These are phyloP conservation scores for Drosophila funebris DNA, from an alignment of 1,140 invertebrate genomes.

Conservation along the genomic window DNA sequence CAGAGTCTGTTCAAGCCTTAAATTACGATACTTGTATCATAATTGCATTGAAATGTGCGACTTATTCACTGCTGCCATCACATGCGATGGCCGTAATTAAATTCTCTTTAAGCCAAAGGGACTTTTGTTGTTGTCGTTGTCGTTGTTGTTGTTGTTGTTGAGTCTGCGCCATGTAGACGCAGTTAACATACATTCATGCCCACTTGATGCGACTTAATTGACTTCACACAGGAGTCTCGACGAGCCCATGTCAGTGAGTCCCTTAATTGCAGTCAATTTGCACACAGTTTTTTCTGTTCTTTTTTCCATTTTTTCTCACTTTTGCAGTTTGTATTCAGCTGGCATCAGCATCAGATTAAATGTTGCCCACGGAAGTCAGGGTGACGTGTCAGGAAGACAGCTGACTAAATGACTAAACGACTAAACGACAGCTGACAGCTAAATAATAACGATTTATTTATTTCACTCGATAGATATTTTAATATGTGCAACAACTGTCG, in stretches of 20 bases:
- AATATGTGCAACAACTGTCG: slow-evolving; percentile 39
- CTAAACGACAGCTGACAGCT: too few species aligned
- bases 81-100: slow-evolving; percentile 36
- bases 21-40: slow-evolving; percentile 1
- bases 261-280: slow-evolving; percentile 66
- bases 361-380: slow-evolving; percentile 12
- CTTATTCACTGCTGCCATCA: neutral
- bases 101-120: slow-evolving; percentile 27
- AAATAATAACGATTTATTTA: slow-evolving; percentile 40
- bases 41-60: slow-evolving; percentile 18
- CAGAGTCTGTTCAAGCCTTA: neutral
- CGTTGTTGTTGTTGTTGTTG: too few species aligned
- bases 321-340: slow-evolving; percentile 39
- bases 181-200: slow-evolving; percentile 66
- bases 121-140: too few species aligned
- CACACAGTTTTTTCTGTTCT: slow-evolving; percentile 7
- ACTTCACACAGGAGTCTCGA: slow-evolving; percentile 23
- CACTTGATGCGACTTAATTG: slow-evolving; percentile 64
- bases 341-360: slow-evolving; percentile 32
- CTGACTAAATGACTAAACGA: slow-evolving; percentile 8
- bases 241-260: slow-evolving; percentile 3
- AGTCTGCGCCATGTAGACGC: neutral
- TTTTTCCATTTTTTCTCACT: neutral
- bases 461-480: slow-evolving; percentile 38
- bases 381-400: slow-evolving; percentile 7